Evolutionary conservation across 2,888 invertebrate species (phyloP), one percentile per base, ranked within the genome.

Genomic region (Leptinotarsa tumamoca): DNA sequence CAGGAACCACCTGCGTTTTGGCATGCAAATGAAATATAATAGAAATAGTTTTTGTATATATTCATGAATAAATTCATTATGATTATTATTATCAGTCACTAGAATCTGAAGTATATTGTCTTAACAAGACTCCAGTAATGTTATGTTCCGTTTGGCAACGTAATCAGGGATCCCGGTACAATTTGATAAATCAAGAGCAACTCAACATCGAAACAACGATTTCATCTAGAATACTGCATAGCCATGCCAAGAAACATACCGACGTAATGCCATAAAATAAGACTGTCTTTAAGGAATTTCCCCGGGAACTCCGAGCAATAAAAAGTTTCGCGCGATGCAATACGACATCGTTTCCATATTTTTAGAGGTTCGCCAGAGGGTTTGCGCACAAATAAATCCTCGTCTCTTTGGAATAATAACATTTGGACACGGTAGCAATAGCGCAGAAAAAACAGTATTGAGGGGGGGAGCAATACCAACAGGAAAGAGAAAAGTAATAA

Each of bases 341-440:
- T 58, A 58, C 58, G 58, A 23, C 23, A 58, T 58, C 58, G 58
- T 58, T 58, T 58, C 58, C 58, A 23, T 58, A 58, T 58, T 58
- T 58, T 23, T 23, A 23, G 23, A 58, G 23, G 23, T 23, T 23
- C 58, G 58, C 58, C 58, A 23, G 18, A 27, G 23, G 58, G 17
- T 58, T 58, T 58, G 21, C 58, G 21, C 7, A 54, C 58, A 23
- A 18, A 58, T 58, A 58, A 58, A 58, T 27, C 23, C 23, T 23
- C 4, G 58, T 27, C 23, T 58, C 21, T 7, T 23, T 27, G 58
- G 23, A 58, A 23, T 58, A 58, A 23, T 58, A 23, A 58, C 58
- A 23, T 23, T 58, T 23, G 15, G 21, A 23, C 58, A 58, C 23
- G 58, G 14, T 4, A 58, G 14, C 5, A 52, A n/a, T 17, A 21